Evolutionary conservation across 1,140 invertebrate species (phyloP).

Genomic region (Homarus americanus): DNA sequence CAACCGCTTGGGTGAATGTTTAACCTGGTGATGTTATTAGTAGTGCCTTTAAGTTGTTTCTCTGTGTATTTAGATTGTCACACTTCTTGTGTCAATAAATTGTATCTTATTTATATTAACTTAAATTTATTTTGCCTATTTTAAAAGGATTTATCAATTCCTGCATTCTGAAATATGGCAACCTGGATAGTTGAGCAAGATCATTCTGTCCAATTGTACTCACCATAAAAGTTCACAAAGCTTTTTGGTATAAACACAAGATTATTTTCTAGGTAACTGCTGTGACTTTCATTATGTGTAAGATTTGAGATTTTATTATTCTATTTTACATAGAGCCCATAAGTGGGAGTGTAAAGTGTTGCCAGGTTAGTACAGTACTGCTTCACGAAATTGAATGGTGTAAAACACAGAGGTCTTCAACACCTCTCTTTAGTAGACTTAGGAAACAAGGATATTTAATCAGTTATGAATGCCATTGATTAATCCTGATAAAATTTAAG

Average conservation of each 20-base stretch:
- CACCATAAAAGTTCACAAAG: background rate
- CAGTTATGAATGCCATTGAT: too few relatives aligned
- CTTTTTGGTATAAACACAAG: too few relatives aligned
- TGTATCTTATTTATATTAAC: background rate
- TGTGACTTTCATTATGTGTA: too few relatives aligned
- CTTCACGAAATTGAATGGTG: background rate
- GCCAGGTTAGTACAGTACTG: background rate
- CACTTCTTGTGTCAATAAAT: background rate
- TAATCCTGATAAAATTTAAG: too few relatives aligned
- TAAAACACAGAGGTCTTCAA: background rate
- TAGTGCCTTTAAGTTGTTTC: slow-evolving; percentile 5
- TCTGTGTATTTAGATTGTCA: background rate
- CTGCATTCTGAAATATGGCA: background rate
- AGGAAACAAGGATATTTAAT: too few relatives aligned
- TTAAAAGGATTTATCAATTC: background rate
- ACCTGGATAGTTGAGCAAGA: background rate
- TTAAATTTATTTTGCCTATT: background rate
- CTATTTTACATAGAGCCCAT: background rate
- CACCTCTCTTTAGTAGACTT: too few relatives aligned
- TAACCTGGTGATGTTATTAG: slow-evolving; percentile 8
- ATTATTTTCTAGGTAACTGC: too few relatives aligned
- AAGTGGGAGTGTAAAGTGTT: background rate
- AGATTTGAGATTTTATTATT: too few relatives aligned
- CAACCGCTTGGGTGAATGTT: background rate
- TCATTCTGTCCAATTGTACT: background rate